A percentile compares a stretch with the other conserved stretches of the same genome.
Conservation (phyloP, 2,113 vertebrate genomes). For the Leucoraja erinaceus region DNA sequence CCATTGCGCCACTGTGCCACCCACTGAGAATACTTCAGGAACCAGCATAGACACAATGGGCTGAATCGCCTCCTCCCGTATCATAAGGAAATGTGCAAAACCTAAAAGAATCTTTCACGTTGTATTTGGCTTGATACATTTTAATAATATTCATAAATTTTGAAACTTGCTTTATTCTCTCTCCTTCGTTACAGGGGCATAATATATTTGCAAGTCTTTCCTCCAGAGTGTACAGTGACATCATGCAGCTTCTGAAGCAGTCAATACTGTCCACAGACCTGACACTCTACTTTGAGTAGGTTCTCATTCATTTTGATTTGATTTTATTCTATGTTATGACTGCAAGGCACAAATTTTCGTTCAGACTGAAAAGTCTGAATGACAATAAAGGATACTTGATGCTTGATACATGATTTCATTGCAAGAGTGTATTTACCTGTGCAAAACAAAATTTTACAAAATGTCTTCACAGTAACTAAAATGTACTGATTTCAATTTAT, state of each 20-base stretch:
- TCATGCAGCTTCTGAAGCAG: slow-evolving; percentile 98
- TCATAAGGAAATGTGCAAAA: too few species aligned
- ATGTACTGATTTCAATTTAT: background rate
- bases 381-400: too few species aligned
- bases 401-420: too few species aligned
- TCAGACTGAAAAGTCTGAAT: too few species aligned
- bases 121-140: background rate
- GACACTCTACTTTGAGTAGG: slow-evolving; percentile 97
- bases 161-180: slow-evolving; percentile 46
- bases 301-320: slow-evolving; percentile 55
- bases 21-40: too few species aligned
- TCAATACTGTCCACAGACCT: slow-evolving; percentile 96
- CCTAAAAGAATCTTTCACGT: too few species aligned
- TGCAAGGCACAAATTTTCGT: too few species aligned
- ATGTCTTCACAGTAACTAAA: background rate
- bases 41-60: too few species aligned
- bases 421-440: background rate
- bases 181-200: slow-evolving; percentile 77
- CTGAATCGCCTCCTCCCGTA: too few species aligned
- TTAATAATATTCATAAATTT: background rate
- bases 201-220: slow-evolving; percentile 98
- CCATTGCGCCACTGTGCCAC: too few species aligned
- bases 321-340: too few species aligned
- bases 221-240: slow-evolving; percentile 89
- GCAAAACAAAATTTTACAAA: background rate